Evolutionary conservation across 2,888 invertebrate species (phyloP), one percentile per base, ranked within the genome.

Genomic region (Dione juno): DNA sequence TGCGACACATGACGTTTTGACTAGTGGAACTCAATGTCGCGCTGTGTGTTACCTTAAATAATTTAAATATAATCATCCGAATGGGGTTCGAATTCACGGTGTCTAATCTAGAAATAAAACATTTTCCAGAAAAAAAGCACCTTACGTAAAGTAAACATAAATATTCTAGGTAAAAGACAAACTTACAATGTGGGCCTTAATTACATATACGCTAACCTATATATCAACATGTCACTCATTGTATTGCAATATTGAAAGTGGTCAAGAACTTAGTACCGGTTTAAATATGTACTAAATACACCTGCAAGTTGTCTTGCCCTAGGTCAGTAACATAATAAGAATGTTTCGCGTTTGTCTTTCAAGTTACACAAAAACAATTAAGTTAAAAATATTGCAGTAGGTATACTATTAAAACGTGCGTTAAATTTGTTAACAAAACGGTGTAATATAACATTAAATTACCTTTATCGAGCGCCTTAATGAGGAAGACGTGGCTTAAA

Each of bases 281-380:
- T 37, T 37, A 37, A 64, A 50, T n/a, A 52, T 14, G 57, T 16
- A 57, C 57, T 59, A 45, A 64, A 37, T 50, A 64, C 52, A 50
- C 64, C 37, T 64, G 6, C 43, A 37, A 50, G 40, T 19, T 64
- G 37, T 52, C 37, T 64, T 64, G 64, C n/a, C 64, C 37, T 52
- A 64, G 52, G 52, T 64, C 48, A 64, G 52, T 64, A 40, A 52
- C 35, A 16, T 37, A 58, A 37, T 40, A 37, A 19, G 19, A 19
- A 52, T 45, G 61, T 61, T 16, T 61, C 28, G n/a, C 7, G 28
- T 45, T 57, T 16, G 2, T 37, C 54, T 57, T 57, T 37, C 16
- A 57, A 57, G 35, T 1, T 35, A 57, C n/a, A 37, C 37, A 0
- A 37, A 57, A 35, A 28, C 8, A 53, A 14, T 28, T 48, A 10